Evolutionary conservation across 2,113 vertebrate species (phyloP), one percentile per base, ranked within the genome.

Genomic region (Hemichromis elongatus): DNA sequence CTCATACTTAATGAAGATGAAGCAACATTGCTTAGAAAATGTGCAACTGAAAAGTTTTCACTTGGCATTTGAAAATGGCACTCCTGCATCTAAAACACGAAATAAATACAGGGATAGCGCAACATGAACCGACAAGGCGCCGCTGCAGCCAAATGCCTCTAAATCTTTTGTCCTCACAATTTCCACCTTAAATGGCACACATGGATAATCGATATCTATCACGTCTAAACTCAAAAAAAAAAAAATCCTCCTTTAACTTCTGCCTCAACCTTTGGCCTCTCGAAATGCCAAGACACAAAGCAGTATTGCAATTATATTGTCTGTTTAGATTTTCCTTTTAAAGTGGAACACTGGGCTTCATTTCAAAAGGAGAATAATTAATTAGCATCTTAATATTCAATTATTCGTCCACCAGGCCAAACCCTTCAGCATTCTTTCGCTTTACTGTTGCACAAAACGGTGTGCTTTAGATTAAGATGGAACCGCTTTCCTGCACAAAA

Each of bases 121-220:
- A 4, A 13, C 28, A 13, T 5, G 24, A 21, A 73, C 14, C 19
- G 54, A 81, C 14, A 2, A 19, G 37, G 66, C 55, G 14, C 10
- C 54, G 16, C 30, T 50, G 70, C 84, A 4, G 10, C 78, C 24
- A 68, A 53, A 37, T n/a, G 13, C 73, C 73, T 83, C 59, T 6
- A 53, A 52, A 42, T 40, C 26, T 42, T 54, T 79, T 59, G 42
- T 84, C n/a, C 54, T 42, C n/a, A 52, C 16, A 33, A 63, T 82
- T 88, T 83, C 47, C 88, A 78, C 53, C 63, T 81, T 55, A 89
- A 86, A 89, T 89, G 77, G 19, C 61, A 68, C 54, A 77, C 57
- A 21, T 10, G 37, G 26, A 79, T 80, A 52, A 86, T 91, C 88
- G 33, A 83, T 83, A 84, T 70, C 77, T 12, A 18, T 73, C 16